A percentile compares a stretch with the other conserved stretches of the same genome.
Evolutionary conservation across 2,888 invertebrate genomes (phyloP).

Genomic region (Tubiluchus corallicola): DNA sequence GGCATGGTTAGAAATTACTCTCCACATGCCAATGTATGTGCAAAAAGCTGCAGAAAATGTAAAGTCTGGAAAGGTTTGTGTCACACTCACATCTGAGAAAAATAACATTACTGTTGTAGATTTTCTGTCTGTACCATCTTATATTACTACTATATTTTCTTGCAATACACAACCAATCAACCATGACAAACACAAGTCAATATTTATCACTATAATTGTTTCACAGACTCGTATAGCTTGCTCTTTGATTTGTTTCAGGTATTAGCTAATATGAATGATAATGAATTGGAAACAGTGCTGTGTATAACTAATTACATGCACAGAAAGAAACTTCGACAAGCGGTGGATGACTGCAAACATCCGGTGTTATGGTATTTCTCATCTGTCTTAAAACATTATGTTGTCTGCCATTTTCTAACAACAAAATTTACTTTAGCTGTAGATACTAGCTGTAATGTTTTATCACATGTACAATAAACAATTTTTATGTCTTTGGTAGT

Average conservation of each 20-base stretch:
- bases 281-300: conserved; percentile 71
- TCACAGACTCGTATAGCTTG: too few relatives aligned
- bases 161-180: too few relatives aligned
- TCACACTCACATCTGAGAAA: too few relatives aligned
- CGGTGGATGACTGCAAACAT: conserved; percentile 76
- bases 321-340: conserved; percentile 71
- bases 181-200: too few relatives aligned
- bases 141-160: too few relatives aligned
- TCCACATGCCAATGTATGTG: conserved; percentile 86
- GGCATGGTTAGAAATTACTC: conserved; percentile 79
- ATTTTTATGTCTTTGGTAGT: too few relatives aligned
- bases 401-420: not conserved
- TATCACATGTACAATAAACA: too few relatives aligned
- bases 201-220: too few relatives aligned
- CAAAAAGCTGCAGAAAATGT: conserved; percentile 76
- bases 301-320: conserved; percentile 85
- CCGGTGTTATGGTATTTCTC: conserved; percentile 48
- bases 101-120: too few relatives aligned
- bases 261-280: conserved; percentile 70
- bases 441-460: too few relatives aligned
- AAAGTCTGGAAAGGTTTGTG: conserved; percentile 73
- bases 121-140: too few relatives aligned
- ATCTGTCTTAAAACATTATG: not conserved
- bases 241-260: conserved; percentile 41
- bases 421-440: conserved; percentile 8